phyloP scores from a whole-genome alignment of 2,797 vertebrate genomes.

The Malurus leucopterus region DNA sequence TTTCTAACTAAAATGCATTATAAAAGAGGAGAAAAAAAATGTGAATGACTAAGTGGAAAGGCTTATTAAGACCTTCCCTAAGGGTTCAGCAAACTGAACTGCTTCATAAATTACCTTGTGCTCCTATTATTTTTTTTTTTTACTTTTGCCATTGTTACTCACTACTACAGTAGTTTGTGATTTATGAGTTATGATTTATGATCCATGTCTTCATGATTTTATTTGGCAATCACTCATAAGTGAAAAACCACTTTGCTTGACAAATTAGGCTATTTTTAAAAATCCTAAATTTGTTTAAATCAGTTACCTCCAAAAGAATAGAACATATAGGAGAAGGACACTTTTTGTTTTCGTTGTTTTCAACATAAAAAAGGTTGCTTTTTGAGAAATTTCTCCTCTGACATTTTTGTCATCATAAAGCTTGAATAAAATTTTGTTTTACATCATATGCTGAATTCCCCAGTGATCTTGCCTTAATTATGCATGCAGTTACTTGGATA shows the following conservation, averaged over 20 bases:
- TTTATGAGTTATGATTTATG: neutral
- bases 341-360: neutral
- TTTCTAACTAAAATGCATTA: neutral
- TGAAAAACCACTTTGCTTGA: neutral
- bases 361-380: fast-evolving
- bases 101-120: neutral
- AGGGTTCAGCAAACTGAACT: neutral
- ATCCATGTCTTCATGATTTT: neutral
- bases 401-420: neutral
- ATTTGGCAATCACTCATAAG: neutral
- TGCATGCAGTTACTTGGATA: neutral
- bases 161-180: neutral
- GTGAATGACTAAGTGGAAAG: neutral
- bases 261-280: neutral
- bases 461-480: neutral
- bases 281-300: neutral
- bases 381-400: neutral
- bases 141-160: neutral
- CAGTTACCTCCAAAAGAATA: neutral
- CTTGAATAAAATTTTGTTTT: neutral
- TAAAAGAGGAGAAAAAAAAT: neutral
- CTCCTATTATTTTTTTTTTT: neutral
- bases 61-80: neutral
- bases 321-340: neutral
- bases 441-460: neutral